phyloP scores from a whole-genome alignment of 2,888 invertebrate species.

The Axea sp. region DNA sequence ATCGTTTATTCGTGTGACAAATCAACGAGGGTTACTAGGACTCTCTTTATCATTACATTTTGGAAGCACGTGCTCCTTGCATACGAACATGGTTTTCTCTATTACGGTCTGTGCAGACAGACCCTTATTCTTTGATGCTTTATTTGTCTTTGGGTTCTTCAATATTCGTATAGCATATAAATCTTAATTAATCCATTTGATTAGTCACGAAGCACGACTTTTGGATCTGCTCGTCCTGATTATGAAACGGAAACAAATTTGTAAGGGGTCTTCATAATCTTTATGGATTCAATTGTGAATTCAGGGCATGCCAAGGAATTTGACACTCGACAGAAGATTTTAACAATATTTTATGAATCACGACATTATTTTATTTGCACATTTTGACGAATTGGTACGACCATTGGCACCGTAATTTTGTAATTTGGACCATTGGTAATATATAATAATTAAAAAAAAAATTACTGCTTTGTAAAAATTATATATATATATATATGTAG shows the following conservation, averaged over 20 bases:
- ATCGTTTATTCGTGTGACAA: constrained; percentile 58
- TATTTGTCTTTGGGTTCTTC: constrained; percentile 46
- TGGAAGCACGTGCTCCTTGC: constrained; percentile 36
- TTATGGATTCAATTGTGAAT: too few relatives aligned
- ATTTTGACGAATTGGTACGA: too few relatives aligned
- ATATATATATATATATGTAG: too few relatives aligned
- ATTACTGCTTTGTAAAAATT: too few relatives aligned
- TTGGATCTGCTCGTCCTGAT: constrained; percentile 17
- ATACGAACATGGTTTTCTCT: constrained; percentile 3
- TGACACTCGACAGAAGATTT: constrained; percentile 3
- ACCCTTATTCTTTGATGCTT: constrained; percentile 39
- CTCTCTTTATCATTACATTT: constrained; percentile 52
- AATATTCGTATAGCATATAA: constrained; percentile 22
- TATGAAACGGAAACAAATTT: constrained; percentile 33
- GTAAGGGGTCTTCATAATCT: constrained; percentile 8
- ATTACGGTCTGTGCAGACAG: constrained; percentile 4
- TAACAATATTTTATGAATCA: too few relatives aligned
- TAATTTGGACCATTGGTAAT: too few relatives aligned
- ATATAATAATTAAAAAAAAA: too few relatives aligned
- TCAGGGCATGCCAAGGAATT: too few relatives aligned
- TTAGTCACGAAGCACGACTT: constrained; percentile 46
- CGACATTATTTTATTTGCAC: too few relatives aligned
- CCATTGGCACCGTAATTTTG: too few relatives aligned
- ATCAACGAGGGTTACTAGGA: constrained; percentile 51
- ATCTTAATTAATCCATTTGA: constrained; percentile 55